Conservation (phyloP, 1,140 invertebrate species). For the Ips nitidus region DNA sequence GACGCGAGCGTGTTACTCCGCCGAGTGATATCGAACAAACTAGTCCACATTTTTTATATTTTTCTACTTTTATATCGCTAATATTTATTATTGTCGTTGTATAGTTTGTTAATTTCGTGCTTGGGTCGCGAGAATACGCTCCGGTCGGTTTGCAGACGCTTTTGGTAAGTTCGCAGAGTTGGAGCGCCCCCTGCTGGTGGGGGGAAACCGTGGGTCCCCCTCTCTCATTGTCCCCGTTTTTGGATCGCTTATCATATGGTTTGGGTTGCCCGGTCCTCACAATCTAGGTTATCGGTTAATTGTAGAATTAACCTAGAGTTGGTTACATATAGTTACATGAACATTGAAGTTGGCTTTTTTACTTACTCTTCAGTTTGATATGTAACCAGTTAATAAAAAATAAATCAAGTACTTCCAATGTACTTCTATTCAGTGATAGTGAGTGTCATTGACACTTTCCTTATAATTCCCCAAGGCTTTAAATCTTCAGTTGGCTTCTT, state of each 20-base stretch:
- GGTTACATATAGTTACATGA: no score
- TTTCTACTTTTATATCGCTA: conserved; percentile 51
- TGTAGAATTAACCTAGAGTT: no score
- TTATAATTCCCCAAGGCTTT: no score
- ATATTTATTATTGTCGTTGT: conserved; percentile 37
- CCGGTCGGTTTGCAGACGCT: conserved; percentile 44
- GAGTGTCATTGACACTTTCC: no score
- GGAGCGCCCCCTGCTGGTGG: conserved; percentile 10
- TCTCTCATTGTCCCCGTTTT: not conserved
- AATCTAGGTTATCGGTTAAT: conserved; percentile 22
- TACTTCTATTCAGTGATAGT: no score
- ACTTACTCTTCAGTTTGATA: no score
- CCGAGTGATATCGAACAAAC: conserved; percentile 42
- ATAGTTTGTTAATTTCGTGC: conserved; percentile 48
- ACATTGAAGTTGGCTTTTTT: no score
- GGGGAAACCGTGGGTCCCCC: no score
- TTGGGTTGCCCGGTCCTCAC: not conserved
- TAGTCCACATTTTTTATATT: conserved; percentile 53
- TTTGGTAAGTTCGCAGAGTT: conserved; percentile 39
- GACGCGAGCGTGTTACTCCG: conserved; percentile 46
- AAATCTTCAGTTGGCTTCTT: no score
- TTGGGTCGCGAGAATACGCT: conserved; percentile 41
- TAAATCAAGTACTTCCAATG: no score
- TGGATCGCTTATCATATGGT: conserved; percentile 9
- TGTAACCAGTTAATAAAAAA: no score